Base-by-base conservation (phyloP, 2,113 vertebrate species). In the Callopanchax toddi region DNA sequence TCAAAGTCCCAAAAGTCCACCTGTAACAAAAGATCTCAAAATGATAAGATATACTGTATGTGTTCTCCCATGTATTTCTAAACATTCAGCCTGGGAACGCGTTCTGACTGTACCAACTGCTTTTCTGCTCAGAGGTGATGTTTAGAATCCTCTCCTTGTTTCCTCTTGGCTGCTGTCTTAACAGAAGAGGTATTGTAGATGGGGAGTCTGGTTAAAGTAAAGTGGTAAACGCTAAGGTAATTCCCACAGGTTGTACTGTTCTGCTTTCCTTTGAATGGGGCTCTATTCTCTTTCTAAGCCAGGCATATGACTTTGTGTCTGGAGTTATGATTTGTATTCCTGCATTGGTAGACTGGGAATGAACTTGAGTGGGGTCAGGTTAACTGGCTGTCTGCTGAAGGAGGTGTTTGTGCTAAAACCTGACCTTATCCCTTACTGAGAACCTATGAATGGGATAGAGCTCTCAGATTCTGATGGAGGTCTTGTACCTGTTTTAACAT, bases 11-110 rank as follows among this genome's bases (percentile, higher is more conserved):
- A 43, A 3, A 29, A 37, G 48, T 16, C 69, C 84, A 86, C 81
- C 82, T 91, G 87, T 55, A 20, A 1, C 16, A 20, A 44, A 44
- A 44, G n/a, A 44, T 18, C 11, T 37, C 9, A 37, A 32, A 6
- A 32, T 32, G 29, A 32, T 32, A 32, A 32, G 29, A 7, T 32
- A 32, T 32, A n/a, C n/a, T n/a, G n/a, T n/a, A n/a, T n/a, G n/a
- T n/a, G n/a, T n/a, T n/a, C n/a, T n/a, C n/a, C n/a, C n/a, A n/a
- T n/a, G n/a, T n/a, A n/a, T 60, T 67, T 56, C 9, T 15, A 70
- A 72, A 71, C 18, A 66, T 54, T 70, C 25, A 49, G 77, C 84
- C 78, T 85, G 88, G 72, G 83, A 85, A 89, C 54, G 46, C 67
- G 73, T 78, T 67, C 43, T 46, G 60, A 48, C 71, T 76, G 50